phyloP scores from a whole-genome alignment of 2,888 invertebrate genomes.

The Leucophora obtusa region DNA sequence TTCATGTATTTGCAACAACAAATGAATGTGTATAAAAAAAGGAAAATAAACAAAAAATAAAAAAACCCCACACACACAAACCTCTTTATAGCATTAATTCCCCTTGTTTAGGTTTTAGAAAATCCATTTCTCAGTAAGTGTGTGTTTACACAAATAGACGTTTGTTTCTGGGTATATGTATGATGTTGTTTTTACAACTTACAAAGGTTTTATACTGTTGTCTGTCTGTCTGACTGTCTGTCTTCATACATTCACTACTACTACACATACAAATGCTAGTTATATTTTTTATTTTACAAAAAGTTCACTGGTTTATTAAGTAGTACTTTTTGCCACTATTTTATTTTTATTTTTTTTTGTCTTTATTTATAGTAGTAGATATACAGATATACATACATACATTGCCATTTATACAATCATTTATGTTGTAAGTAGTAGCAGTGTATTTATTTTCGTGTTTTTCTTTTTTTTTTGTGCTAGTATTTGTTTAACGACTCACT shows the following conservation, averaged over 20 bases:
- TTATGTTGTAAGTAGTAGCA: neutral
- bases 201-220: neutral
- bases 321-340: conserved; percentile 36
- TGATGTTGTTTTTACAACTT: neutral
- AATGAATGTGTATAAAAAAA: neutral
- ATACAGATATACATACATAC: neutral
- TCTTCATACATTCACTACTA: neutral
- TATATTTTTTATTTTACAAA: neutral
- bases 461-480: neutral
- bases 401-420: neutral
- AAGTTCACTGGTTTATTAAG: conserved; percentile 63
- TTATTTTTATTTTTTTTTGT: conserved; percentile 10
- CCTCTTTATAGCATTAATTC: neutral
- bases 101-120: neutral
- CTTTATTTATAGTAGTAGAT: conserved; percentile 22
- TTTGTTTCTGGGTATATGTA: neutral
- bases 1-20: too few relatives aligned
- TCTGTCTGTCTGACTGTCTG: neutral
- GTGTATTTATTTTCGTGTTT: neutral
- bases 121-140: neutral
- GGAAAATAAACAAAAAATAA: neutral
- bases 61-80: neutral
- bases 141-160: neutral
- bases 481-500: neutral
- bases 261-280: neutral